phyloP scores from a whole-genome alignment of 1,140 invertebrate genomes.

The Pachyrhynchus sulphureomaculatus region DNA sequence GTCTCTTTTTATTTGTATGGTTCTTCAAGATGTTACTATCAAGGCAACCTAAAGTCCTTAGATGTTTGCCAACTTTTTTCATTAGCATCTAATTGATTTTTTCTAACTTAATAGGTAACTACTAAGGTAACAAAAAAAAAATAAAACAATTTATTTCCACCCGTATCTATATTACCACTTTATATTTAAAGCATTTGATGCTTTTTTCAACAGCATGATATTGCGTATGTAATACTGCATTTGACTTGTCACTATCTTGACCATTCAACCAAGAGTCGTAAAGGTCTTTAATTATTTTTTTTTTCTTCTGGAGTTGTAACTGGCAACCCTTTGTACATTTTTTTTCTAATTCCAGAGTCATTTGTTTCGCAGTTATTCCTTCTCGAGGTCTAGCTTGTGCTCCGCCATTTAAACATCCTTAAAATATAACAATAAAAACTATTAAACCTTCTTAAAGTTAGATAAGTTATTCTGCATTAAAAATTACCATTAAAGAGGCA shows the following conservation, averaged over 20 bases:
- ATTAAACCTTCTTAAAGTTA: conserved; percentile 10
- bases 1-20: too few relatives aligned
- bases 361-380: conserved; percentile 67
- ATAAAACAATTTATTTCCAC: too few relatives aligned
- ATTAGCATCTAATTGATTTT: too few relatives aligned
- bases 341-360: conserved; percentile 68
- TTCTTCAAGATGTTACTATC: too few relatives aligned
- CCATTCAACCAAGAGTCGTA: conserved; percentile 75
- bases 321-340: conserved; percentile 69
- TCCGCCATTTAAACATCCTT: conserved; percentile 94
- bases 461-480: too few relatives aligned
- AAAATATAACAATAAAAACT: conserved; percentile 33
- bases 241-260: conserved; percentile 66
- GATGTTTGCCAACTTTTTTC: too few relatives aligned
- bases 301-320: conserved; percentile 60
- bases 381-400: conserved; percentile 80
- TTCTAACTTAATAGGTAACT: too few relatives aligned
- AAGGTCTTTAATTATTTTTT: conserved; percentile 57
- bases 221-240: conserved; percentile 70
- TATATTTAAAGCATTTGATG: conserved; percentile 78
- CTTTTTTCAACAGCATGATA: conserved; percentile 90
- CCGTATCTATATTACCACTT: conserved; percentile 74
- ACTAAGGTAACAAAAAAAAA: too few relatives aligned
- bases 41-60: too few relatives aligned
- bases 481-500: too few relatives aligned